These are phyloP conservation scores for Helleia helle DNA, from an alignment of 2,888 invertebrate genomes.

Conservation along the genomic window DNA sequence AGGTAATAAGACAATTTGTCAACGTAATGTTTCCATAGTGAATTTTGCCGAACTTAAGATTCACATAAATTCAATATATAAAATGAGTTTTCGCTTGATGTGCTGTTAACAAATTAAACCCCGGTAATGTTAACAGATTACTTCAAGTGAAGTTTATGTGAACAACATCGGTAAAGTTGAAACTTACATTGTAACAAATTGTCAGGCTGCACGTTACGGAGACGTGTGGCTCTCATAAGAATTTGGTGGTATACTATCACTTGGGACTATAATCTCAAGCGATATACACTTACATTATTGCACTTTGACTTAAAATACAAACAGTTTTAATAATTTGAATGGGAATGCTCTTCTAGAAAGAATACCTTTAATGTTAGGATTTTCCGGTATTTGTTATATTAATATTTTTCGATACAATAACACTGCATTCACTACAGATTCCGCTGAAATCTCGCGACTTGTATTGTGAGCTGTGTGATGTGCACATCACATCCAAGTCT, in stretches of 20 bases:
- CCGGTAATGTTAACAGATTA: constrained; percentile 28
- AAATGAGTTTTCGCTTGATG: constrained; percentile 31
- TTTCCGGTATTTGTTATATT: not conserved
- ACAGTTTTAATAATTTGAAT: no score
- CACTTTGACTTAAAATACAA: no score
- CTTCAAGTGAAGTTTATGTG: constrained; percentile 45
- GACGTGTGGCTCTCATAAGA: constrained; percentile 30
- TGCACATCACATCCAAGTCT: constrained; percentile 60
- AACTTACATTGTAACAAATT: constrained; percentile 50
- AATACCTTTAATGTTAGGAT: no score
- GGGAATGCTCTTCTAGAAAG: no score
- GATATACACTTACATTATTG: constrained; percentile 7
- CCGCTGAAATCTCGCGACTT: constrained; percentile 48
- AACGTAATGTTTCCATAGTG: constrained; percentile 47
- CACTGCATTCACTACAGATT: constrained; percentile 29
- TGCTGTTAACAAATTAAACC: constrained; percentile 28
- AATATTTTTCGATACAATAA: not conserved
- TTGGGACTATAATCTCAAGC: not conserved
- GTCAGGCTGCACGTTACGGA: constrained; percentile 36
- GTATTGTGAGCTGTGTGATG: constrained; percentile 66
- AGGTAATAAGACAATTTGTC: constrained; percentile 55
- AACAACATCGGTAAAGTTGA: constrained; percentile 46
- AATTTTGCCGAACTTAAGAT: constrained; percentile 38
- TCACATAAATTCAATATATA: constrained; percentile 36
- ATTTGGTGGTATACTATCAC: constrained; percentile 4